Base-by-base conservation (phyloP, 2,797 vertebrate genomes). In the Choloepus didactylus region DNA sequence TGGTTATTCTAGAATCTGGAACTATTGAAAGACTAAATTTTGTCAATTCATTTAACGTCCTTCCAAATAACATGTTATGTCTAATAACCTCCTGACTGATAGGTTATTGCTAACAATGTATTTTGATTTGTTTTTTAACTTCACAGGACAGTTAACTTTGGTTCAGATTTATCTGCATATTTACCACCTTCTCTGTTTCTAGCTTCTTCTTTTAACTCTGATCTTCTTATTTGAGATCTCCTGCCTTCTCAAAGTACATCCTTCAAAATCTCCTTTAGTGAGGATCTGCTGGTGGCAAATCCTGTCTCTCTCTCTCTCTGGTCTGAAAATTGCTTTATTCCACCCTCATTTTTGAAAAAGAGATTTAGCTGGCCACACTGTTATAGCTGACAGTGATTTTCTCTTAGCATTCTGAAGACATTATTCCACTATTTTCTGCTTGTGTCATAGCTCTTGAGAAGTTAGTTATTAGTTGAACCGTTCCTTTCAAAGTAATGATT, bases 41-140 rank as follows among this genome's bases (percentile, higher is more conserved):
- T 84, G 59, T 23, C n/a, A 62, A 25, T 77, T 79, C 77, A 6
- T 89, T 89, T 89, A 87, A 44, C 7, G 46, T 95, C 27, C 21
- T 93, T 29, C 16, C 54, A 76, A 86, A 44, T 80, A 90, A 66
- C 21, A 54, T 38, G 38, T 70, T 92, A 29, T 10, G 49, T 62
- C 19, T 46, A 83, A 54, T 54, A 2, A 56, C 44, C 5, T 92
- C 70, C 67, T 6, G 31, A 70, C 44, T 81, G 77, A 66, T 67
- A 38, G 1, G 46, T 21, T 84, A 49, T 44, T 38, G 4, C 21
- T n/a, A 38, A 91, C 31, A 51, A 56, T 4, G 41, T 38, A 54
- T 23, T 87, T 59, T 41, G 35, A 44, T 56, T 56, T 2, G 56
- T 56, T 56, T 81, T 75, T 35, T 72, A 76, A 92, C 31, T 9